A percentile compares a stretch with the other conserved stretches of the same genome.
Conservation (phyloP, 2,888 invertebrate genomes). For the Aporophyla lueneburgensis region DNA sequence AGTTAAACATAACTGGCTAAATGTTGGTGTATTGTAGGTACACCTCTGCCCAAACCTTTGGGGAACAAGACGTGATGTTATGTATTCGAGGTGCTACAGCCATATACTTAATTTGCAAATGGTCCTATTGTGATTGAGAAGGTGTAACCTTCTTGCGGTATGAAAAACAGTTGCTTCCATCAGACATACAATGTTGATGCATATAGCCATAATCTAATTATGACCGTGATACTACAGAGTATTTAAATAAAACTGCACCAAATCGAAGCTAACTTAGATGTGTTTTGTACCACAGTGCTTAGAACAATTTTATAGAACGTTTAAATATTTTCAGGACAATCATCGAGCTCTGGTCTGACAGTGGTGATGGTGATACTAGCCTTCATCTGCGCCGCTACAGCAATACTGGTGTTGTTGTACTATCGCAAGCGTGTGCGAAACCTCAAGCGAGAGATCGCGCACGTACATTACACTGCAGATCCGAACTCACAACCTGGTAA, state of each 20-base stretch:
- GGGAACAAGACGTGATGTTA: too few relatives aligned
- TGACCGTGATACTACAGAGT: neutral
- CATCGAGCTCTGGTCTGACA: slow-evolving; percentile 90
- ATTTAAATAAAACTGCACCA: neutral
- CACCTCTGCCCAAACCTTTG: too few relatives aligned
- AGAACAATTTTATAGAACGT: neutral
- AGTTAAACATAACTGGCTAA: neutral
- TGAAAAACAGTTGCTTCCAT: neutral
- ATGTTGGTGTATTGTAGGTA: too few relatives aligned
- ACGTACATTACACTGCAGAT: slow-evolving; percentile 96
- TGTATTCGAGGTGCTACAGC: too few relatives aligned
- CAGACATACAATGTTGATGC: neutral
- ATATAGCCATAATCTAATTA: too few relatives aligned
- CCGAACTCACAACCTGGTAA: slow-evolving; percentile 92
- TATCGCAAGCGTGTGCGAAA: slow-evolving; percentile 95
- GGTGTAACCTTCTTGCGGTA: neutral
- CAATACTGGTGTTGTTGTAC: slow-evolving; percentile 93
- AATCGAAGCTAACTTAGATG: neutral
- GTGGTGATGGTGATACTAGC: slow-evolving; percentile 93
- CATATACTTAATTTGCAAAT: neutral
- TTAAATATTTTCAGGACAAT: slow-evolving; percentile 62
- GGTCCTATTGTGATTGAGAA: neutral
- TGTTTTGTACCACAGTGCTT: neutral
- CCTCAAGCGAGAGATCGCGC: slow-evolving; percentile 96
- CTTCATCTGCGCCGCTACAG: slow-evolving; percentile 91